Conservation (phyloP, 1,140 invertebrate genomes). For the Bombus confusus region DNA sequence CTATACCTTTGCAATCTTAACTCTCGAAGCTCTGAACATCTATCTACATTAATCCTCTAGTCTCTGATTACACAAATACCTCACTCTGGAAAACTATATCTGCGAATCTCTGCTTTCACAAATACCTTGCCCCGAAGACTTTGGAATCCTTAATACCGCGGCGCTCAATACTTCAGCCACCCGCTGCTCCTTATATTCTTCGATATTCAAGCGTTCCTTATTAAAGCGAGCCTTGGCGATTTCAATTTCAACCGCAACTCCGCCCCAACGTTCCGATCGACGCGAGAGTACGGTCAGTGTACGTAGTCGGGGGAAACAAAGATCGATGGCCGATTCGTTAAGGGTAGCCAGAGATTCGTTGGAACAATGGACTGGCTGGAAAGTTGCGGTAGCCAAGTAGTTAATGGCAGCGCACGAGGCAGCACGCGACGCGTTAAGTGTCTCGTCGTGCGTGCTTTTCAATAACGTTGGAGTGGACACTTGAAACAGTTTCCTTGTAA, state of each 20-base stretch:
- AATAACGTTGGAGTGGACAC: background rate
- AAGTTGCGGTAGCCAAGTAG: constrained; percentile 3
- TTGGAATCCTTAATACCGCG: background rate
- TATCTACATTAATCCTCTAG: too few relatives aligned
- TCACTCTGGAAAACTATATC: background rate
- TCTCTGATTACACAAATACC: background rate
- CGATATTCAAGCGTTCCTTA: background rate
- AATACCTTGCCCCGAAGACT: background rate
- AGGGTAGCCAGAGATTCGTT: constrained; percentile 5
- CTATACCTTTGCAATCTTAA: too few relatives aligned
- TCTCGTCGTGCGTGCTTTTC: background rate
- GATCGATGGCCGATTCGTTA: constrained; percentile 38
- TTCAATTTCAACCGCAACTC: background rate
- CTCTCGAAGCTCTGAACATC: too few relatives aligned
- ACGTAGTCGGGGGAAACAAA: background rate
- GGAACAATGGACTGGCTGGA: constrained; percentile 14
- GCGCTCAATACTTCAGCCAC: background rate
- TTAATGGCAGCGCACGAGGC: constrained; percentile 38
- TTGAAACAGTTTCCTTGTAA: constrained; percentile 48
- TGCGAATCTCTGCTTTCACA: background rate
- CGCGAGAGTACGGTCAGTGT: background rate
- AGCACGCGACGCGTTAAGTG: constrained; percentile 33
- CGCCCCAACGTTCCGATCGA: too few relatives aligned
- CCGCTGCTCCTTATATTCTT: background rate
- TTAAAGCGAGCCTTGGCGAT: background rate